Evolutionary conservation across 2,113 vertebrate species (phyloP).

Genomic region (Rhea pennata): DNA sequence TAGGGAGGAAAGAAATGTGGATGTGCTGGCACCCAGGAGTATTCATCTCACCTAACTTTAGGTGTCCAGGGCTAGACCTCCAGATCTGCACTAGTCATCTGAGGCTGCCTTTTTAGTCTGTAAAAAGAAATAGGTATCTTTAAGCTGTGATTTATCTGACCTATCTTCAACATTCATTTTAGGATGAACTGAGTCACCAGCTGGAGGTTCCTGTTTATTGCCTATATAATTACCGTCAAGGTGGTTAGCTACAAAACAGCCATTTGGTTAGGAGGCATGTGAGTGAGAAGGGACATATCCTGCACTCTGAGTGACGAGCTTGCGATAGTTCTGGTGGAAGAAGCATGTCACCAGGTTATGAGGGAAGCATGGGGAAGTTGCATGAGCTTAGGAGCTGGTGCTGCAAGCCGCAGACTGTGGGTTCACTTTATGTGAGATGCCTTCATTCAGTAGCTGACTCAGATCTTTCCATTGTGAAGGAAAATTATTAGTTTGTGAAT

Average conservation of each 20-base stretch:
- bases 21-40: accelerated
- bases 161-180: not conserved
- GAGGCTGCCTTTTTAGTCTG: not conserved
- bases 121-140: not conserved
- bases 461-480: not conserved
- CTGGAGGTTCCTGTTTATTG: not conserved
- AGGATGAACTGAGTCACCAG: not conserved
- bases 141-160: not conserved
- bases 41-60: not conserved
- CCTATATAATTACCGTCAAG: not conserved
- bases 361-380: not conserved
- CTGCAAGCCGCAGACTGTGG: not conserved
- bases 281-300: not conserved
- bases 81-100: not conserved
- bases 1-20: not conserved
- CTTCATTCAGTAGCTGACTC: not conserved
- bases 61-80: not conserved
- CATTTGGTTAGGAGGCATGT: not conserved
- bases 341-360: not conserved
- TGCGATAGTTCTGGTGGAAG: not conserved
- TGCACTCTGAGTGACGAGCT: not conserved
- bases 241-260: not conserved
- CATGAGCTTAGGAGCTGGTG: not conserved
- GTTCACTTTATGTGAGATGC: not conserved
- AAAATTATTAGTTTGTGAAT: constrained; percentile 1